Evolutionary conservation across 2,888 invertebrate genomes (phyloP), one percentile per base, ranked within the genome.

Genomic region (Drosophila aldrichi): DNA sequence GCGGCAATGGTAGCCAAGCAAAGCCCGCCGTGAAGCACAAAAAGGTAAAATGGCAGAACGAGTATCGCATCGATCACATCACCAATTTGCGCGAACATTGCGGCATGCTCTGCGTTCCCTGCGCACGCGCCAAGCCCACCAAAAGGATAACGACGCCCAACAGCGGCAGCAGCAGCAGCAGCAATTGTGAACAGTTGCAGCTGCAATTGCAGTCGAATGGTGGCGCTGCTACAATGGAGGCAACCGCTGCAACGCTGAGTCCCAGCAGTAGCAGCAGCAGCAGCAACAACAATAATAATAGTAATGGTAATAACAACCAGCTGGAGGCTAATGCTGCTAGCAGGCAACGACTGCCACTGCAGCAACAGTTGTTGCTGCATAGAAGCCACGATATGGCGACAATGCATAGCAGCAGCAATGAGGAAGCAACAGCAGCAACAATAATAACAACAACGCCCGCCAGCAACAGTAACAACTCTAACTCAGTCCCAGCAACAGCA

Each of bases 101-200:
- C 59, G 88, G 91, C 44, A 95, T 95, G 91, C 93, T 96, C 36
- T 96, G 96, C 93, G 95, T 92, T 63, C 93, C 92, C 22, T 93
- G 93, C 77, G 92, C 92, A 10, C 90, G 91, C 34, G 64, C 84
- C 41, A 92, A 91, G 76, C 81, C 90, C 41, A 68, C 81, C 48
- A 85, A 88, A 64, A 87, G 79, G 14, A 69, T 74, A n/a, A n/a
- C 74, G 9, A 52, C 73, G 34, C 52, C 65, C 55, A 58, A 29
- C 41, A 34, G 43, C 49, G 58, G 36, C 25, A 22, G 20, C 20
- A 22, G 41, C 49, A 34, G 43, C 54, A 62, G 40, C 41, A 69
- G 18, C 22, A 51, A 14, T 40, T 16, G 22, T 29, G n/a, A 49
- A n/a, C 54, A 70, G 22, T 16, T 58, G 48, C 62, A 70, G 22